Conservation (phyloP, 1,140 invertebrate species). For the Pararge aegeria region DNA sequence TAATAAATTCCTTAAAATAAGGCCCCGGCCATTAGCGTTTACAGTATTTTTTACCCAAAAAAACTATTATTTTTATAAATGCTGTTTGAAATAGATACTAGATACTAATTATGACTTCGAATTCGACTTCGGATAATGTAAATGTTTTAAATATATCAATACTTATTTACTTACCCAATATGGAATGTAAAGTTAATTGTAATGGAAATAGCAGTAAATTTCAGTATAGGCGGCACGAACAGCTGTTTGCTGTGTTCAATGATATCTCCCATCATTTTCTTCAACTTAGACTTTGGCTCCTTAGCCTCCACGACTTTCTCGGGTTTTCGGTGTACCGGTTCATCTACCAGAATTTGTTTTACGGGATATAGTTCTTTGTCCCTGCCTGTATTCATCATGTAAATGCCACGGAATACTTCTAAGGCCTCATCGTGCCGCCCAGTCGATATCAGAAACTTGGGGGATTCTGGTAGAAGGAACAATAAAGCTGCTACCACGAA, state of each 20-base stretch:
- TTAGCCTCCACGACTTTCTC: conserved; percentile 68
- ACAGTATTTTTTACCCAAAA: too few relatives aligned
- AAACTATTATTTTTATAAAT: too few relatives aligned
- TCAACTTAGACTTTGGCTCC: conserved; percentile 73
- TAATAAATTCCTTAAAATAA: too few relatives aligned
- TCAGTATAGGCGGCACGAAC: conserved; percentile 88
- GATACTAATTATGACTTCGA: too few relatives aligned
- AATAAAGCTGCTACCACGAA: conserved; percentile 91
- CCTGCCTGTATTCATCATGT: conserved; percentile 88
- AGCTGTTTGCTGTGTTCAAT: conserved; percentile 89
- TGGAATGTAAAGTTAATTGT: conserved; percentile 94
- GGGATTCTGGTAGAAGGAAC: conserved; percentile 94
- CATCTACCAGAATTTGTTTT: conserved; percentile 87
- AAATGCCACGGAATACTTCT: conserved; percentile 89
- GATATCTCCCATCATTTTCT: conserved; percentile 87
- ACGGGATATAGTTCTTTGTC: conserved; percentile 87
- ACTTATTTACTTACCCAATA: conserved; percentile 88
- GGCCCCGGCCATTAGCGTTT: too few relatives aligned
- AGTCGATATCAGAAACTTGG: conserved; percentile 91
- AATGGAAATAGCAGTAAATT: conserved; percentile 90
- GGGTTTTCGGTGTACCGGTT: conserved; percentile 77
- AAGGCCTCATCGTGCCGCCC: conserved; percentile 89
- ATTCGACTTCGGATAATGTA: too few relatives aligned
- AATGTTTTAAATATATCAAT: too few relatives aligned
- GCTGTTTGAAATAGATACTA: too few relatives aligned